Percentiles rank a stretch among this genome's conserved stretches.
These are phyloP conservation scores for Caenorhabditis sp. DNA, from an alignment of 2,888 invertebrate species.

Conservation along the genomic window DNA sequence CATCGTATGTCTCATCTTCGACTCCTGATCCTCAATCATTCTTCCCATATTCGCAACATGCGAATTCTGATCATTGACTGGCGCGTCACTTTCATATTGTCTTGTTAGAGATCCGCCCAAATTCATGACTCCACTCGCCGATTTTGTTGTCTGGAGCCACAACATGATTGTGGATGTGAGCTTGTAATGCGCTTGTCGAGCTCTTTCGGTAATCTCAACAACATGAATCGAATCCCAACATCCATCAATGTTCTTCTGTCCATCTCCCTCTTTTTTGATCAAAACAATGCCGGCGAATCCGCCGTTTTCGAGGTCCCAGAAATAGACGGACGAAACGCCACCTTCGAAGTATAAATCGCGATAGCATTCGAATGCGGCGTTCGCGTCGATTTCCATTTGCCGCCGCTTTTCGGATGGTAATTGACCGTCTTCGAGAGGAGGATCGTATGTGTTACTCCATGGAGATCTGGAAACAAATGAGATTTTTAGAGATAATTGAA, in stretches of 20 bases:
- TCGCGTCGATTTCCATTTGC: slow-evolving; percentile 95
- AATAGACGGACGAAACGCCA: slow-evolving; percentile 96
- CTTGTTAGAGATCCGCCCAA: slow-evolving; percentile 96
- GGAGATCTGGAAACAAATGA: slow-evolving; percentile 82
- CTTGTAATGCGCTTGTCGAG: slow-evolving; percentile 79
- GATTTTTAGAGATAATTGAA: background rate
- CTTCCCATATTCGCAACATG: slow-evolving; percentile 98
- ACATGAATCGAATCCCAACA: slow-evolving; percentile 99
- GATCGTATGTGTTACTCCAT: slow-evolving; percentile 98
- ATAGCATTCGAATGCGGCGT: slow-evolving; percentile 97
- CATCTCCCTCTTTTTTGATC: slow-evolving; percentile 96
- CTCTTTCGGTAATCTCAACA: slow-evolving; percentile 83
- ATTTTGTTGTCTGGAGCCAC: slow-evolving; percentile 91
- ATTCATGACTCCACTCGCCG: slow-evolving; percentile 96
- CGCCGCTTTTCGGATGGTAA: slow-evolving; percentile 95
- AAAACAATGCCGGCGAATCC: slow-evolving; percentile 97
- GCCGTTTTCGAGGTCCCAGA: slow-evolving; percentile 96
- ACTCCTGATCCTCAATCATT: slow-evolving; percentile 99
- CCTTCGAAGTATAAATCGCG: slow-evolving; percentile 90
- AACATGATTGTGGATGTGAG: slow-evolving; percentile 98
- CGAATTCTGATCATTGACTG: slow-evolving; percentile 89
- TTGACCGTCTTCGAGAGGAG: slow-evolving; percentile 95
- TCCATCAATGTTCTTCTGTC: slow-evolving; percentile 96
- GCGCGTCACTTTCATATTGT: slow-evolving; percentile 91
- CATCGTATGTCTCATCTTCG: slow-evolving; percentile 95